Percentiles rank a stretch among this genome's conserved stretches.
These are phyloP conservation scores for Orchesellides sinensis DNA, from an alignment of 2,888 invertebrate genomes.

Conservation along the genomic window DNA sequence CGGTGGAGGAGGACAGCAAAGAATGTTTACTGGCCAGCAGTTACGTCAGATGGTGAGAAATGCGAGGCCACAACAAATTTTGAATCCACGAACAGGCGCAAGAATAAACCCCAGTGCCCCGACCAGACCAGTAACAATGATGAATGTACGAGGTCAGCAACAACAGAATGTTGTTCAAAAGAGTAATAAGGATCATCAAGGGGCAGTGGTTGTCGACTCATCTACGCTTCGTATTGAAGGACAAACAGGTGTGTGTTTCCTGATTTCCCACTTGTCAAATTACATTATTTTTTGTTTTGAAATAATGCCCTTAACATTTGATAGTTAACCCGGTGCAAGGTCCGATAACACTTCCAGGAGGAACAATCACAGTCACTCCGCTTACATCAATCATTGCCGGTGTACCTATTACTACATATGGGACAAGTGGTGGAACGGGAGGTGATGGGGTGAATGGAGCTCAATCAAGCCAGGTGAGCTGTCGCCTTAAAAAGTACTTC, in stretches of 20 bases:
- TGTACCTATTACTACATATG: slow-evolving; percentile 56
- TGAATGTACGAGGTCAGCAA: slow-evolving; percentile 23
- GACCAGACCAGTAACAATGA: slow-evolving; percentile 32
- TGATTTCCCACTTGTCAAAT: too few species aligned
- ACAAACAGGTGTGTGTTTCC: not conserved
- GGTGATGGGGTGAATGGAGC: slow-evolving; percentile 56
- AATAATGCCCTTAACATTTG: not conserved
- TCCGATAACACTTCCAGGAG: slow-evolving; percentile 74
- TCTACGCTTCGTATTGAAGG: slow-evolving; percentile 57
- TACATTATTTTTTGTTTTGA: too few species aligned
- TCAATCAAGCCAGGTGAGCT: slow-evolving; percentile 43
- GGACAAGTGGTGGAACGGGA: not conserved
- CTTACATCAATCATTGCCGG: slow-evolving; percentile 65
- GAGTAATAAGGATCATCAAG: slow-evolving; percentile 10
- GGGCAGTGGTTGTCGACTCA: slow-evolving; percentile 67
- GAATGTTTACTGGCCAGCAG: slow-evolving; percentile 52
- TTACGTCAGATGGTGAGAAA: slow-evolving; percentile 57
- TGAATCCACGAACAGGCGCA: slow-evolving; percentile 54
- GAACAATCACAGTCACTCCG: slow-evolving; percentile 74
- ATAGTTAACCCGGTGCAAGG: slow-evolving; percentile 70
- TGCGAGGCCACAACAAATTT: slow-evolving; percentile 55
- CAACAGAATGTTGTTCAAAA: slow-evolving; percentile 29
- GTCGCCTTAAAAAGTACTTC: slow-evolving; percentile 44
- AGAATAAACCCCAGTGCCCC: slow-evolving; percentile 19
- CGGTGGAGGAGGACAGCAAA: slow-evolving; percentile 23